Conservation (phyloP, 2,888 invertebrate species). For the Mycalesis mineus region DNA sequence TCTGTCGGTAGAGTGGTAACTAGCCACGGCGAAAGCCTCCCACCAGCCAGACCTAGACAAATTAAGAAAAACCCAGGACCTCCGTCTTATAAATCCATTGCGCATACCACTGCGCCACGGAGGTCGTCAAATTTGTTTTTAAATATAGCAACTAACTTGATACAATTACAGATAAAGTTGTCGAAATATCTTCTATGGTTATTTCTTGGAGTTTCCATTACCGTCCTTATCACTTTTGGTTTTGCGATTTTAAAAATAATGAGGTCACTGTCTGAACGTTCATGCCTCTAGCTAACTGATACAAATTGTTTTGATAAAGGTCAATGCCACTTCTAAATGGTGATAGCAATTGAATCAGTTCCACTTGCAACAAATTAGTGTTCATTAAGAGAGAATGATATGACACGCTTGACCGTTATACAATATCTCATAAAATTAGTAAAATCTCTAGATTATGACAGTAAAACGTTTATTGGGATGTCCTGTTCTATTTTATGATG, state of each 20-base stretch:
- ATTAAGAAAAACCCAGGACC: no score
- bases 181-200: no score
- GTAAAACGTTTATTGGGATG: slow-evolving; percentile 41
- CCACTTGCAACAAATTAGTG: slow-evolving; percentile 75
- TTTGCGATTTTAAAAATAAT: slow-evolving; percentile 3
- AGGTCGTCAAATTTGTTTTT: no score
- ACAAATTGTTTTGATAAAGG: slow-evolving; percentile 63
- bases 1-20: no score
- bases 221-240: neutral
- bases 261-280: slow-evolving; percentile 5
- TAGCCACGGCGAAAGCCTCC: no score
- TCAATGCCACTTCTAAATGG: slow-evolving; percentile 67
- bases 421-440: slow-evolving; percentile 34
- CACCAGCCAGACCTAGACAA: no score
- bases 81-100: no score
- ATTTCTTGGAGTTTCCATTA: neutral
- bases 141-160: no score
- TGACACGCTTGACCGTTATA: slow-evolving; percentile 48
- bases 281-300: slow-evolving; percentile 27
- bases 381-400: slow-evolving; percentile 62
- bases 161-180: no score
- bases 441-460: slow-evolving; percentile 3
- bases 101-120: no score
- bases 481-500: slow-evolving; percentile 46
- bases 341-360: slow-evolving; percentile 76